Conservation (phyloP, 1,140 invertebrate species). For the Arctopsyche grandis region DNA sequence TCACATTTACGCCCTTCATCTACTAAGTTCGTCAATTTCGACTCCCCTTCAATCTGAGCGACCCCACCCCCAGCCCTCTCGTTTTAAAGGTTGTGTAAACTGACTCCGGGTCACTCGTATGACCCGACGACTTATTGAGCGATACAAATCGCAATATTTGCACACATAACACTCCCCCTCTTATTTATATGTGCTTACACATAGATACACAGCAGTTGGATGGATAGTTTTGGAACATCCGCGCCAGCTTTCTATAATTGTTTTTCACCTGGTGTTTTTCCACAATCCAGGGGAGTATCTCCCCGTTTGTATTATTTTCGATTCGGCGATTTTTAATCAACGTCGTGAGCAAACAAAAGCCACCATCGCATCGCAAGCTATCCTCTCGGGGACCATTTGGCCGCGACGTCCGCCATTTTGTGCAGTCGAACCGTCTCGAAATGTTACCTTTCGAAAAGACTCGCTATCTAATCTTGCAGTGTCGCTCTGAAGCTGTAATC, state of each 20-base stretch:
- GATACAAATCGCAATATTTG: slow-evolving; percentile 4
- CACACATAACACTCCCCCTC: not conserved
- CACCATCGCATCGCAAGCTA: slow-evolving; percentile 12
- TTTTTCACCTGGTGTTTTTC: no score
- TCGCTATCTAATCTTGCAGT: no score
- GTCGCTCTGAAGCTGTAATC: no score
- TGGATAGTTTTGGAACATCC: not conserved
- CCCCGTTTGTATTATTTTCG: slow-evolving; percentile 39
- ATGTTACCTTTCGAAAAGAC: not conserved
- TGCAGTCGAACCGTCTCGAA: slow-evolving; percentile 28
- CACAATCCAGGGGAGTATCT: no score
- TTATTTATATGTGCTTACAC: not conserved
- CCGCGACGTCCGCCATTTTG: slow-evolving; percentile 40
- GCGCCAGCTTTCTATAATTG: no score
- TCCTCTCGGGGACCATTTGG: slow-evolving; percentile 39
- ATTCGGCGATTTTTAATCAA: slow-evolving; percentile 47
- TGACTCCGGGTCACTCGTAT: slow-evolving; percentile 2
- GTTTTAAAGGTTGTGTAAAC: slow-evolving; percentile 31
- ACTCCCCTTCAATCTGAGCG: no score
- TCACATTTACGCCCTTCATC: no score
- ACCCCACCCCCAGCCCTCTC: no score
- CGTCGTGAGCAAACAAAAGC: slow-evolving; percentile 43
- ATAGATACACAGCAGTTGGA: not conserved
- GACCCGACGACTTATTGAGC: slow-evolving; percentile 2
- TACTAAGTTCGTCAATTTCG: no score